Percentiles rank a stretch among this genome's conserved stretches.
phyloP scores from a whole-genome alignment of 2,113 vertebrate genomes.

The Leptobrachium leishanense region DNA sequence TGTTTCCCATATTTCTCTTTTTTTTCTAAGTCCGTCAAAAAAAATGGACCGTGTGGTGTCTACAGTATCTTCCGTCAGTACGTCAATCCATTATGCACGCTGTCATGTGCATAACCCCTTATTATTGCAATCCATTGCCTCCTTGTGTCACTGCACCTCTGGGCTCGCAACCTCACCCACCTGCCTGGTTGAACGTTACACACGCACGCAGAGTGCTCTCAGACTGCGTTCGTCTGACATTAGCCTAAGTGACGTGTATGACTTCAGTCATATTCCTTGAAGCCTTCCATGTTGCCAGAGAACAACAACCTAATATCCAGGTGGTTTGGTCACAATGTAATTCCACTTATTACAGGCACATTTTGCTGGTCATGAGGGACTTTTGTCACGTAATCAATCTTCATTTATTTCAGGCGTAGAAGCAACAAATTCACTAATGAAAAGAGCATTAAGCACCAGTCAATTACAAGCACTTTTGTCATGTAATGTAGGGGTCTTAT shows the following conservation, averaged over 20 bases:
- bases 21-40: too few relatives aligned
- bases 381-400: neutral
- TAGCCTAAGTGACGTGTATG: neutral
- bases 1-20: too few relatives aligned
- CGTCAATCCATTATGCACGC: too few relatives aligned
- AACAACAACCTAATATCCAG: neutral
- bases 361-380: neutral
- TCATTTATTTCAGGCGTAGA: neutral
- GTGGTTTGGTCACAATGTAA: neutral
- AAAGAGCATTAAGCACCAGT: neutral
- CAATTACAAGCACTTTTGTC: neutral
- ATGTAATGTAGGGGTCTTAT: neutral
- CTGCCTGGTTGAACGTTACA: too few relatives aligned
- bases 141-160: too few relatives aligned
- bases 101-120: too few relatives aligned
- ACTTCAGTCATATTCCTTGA: neutral
- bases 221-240: too few relatives aligned
- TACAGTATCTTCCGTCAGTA: too few relatives aligned
- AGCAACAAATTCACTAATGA: neutral
- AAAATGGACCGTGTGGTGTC: too few relatives aligned
- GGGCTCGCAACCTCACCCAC: too few relatives aligned
- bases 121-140: too few relatives aligned
- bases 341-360: neutral
- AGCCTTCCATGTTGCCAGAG: neutral
- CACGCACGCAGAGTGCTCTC: too few relatives aligned